phyloP scores from a whole-genome alignment of 2,797 vertebrate species.

The Spondyliosoma cantharus region DNA sequence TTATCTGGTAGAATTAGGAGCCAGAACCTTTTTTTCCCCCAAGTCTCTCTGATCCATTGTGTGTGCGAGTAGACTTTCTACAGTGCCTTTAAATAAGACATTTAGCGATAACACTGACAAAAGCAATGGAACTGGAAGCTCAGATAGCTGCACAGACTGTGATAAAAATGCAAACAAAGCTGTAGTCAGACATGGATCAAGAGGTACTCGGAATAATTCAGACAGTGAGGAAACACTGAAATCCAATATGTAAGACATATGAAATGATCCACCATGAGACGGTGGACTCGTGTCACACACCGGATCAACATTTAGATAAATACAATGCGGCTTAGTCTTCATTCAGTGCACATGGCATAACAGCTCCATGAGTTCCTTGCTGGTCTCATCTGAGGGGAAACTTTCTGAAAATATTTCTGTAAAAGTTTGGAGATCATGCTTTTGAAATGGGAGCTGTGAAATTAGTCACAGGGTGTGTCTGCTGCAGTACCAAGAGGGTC shows the following conservation, averaged over 20 bases:
- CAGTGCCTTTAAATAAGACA: slow-evolving; percentile 55
- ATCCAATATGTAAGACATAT: slow-evolving; percentile 18
- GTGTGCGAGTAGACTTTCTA: slow-evolving; percentile 25
- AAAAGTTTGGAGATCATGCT: slow-evolving; percentile 11
- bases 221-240: slow-evolving; percentile 34
- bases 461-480: slow-evolving; percentile 29
- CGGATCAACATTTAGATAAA: slow-evolving; percentile 22
- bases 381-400: slow-evolving; percentile 18
- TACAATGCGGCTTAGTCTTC: slow-evolving; percentile 8
- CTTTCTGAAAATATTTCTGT: slow-evolving; percentile 19
- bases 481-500: neutral
- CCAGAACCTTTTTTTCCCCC: slow-evolving; percentile 3
- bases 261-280: slow-evolving; percentile 16
- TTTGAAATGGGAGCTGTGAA: slow-evolving; percentile 26
- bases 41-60: slow-evolving; percentile 23
- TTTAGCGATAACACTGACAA: slow-evolving; percentile 55
- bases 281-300: slow-evolving; percentile 22
- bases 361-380: neutral
- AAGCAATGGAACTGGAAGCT: slow-evolving; percentile 41
- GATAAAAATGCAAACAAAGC: slow-evolving; percentile 66
- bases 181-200: slow-evolving; percentile 49
- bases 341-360: slow-evolving; percentile 16
- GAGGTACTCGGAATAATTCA: slow-evolving; percentile 34
- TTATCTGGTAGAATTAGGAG: slow-evolving; percentile 19
- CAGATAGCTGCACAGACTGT: slow-evolving; percentile 48